A percentile compares a stretch with the other conserved stretches of the same genome.
These are phyloP conservation scores for Apantesis nais DNA, from an alignment of 2,888 invertebrate species.

Conservation along the genomic window DNA sequence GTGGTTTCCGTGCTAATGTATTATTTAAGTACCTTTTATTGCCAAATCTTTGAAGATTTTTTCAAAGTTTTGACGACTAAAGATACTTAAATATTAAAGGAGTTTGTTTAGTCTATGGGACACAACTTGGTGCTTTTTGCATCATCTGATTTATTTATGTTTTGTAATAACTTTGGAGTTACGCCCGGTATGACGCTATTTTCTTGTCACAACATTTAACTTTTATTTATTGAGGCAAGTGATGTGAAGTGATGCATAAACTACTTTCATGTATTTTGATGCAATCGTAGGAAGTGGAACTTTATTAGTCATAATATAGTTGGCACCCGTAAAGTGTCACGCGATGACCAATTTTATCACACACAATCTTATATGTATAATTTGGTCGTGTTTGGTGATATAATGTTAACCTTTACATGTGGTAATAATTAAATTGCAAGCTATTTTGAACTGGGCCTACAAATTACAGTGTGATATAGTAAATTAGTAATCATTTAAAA, in stretches of 20 bases:
- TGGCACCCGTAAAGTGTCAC: constrained; percentile 15
- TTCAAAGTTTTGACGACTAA: neutral
- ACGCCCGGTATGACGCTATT: constrained; percentile 10
- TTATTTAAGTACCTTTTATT: neutral
- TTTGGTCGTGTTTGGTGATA: constrained; percentile 1
- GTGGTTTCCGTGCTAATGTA: neutral
- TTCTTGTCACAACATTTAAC: constrained; percentile 38
- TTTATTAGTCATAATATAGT: constrained; percentile 6
- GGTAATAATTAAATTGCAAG: neutral
- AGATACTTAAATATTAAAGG: neutral
- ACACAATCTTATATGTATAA: constrained; percentile 10
- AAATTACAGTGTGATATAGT: neutral
- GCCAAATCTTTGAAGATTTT: neutral
- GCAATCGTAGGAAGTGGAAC: constrained; percentile 13
- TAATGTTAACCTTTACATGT: constrained; percentile 1
- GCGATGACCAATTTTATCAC: constrained; percentile 15
- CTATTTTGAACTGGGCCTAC: neutral
- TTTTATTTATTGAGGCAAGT: constrained; percentile 12
- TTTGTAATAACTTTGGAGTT: constrained; percentile 34
- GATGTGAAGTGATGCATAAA: constrained; percentile 15
- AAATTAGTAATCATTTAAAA: neutral
- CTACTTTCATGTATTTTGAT: constrained; percentile 12
- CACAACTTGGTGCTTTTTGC: constrained; percentile 28
- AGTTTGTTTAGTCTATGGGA: constrained; percentile 2
- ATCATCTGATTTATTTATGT: constrained; percentile 23